These are phyloP conservation scores for Heliconius hortense DNA, from an alignment of 2,888 invertebrate species.

Conservation along the genomic window DNA sequence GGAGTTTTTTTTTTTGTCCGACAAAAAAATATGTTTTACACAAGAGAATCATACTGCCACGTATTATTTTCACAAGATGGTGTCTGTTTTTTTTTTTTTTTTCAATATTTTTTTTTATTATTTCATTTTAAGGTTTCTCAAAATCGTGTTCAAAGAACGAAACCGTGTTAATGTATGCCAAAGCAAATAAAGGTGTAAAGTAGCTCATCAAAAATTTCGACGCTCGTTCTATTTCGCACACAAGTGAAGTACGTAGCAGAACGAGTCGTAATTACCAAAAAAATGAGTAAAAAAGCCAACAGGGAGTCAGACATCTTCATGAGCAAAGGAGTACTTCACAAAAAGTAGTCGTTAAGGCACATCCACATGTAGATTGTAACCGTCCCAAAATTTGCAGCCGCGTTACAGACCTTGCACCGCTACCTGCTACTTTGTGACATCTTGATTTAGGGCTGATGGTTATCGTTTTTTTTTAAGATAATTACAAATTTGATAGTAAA, in stretches of 20 bases:
- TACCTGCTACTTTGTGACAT: slow-evolving; percentile 80
- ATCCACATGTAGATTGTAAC: slow-evolving; percentile 54
- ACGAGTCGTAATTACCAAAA: slow-evolving; percentile 38
- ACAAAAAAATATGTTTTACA: slow-evolving; percentile 45
- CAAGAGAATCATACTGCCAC: slow-evolving; percentile 44
- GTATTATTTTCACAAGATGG: slow-evolving; percentile 43
- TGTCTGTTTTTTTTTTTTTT: slow-evolving; percentile 37
- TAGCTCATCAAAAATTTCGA: slow-evolving; percentile 28
- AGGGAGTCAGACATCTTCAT: slow-evolving; percentile 62
- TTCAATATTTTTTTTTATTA: background rate
- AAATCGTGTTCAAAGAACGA: slow-evolving; percentile 13
- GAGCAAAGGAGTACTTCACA: slow-evolving; percentile 52
- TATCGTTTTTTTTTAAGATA: slow-evolving; percentile 31
- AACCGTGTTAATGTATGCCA: slow-evolving; percentile 14
- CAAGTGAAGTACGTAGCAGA: slow-evolving; percentile 28
- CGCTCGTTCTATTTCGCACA: slow-evolving; percentile 11
- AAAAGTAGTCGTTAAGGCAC: slow-evolving; percentile 56
- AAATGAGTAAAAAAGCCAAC: slow-evolving; percentile 36
- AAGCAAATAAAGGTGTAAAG: slow-evolving; percentile 21
- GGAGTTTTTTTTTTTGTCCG: slow-evolving; percentile 60
- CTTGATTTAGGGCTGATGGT: slow-evolving; percentile 71
- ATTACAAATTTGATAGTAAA: background rate
- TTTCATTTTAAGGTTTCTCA: background rate
- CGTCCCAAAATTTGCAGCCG: slow-evolving; percentile 67
- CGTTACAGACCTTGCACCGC: slow-evolving; percentile 66